Base-by-base conservation (phyloP, 1,140 invertebrate genomes). In the Chelonus insularis region DNA sequence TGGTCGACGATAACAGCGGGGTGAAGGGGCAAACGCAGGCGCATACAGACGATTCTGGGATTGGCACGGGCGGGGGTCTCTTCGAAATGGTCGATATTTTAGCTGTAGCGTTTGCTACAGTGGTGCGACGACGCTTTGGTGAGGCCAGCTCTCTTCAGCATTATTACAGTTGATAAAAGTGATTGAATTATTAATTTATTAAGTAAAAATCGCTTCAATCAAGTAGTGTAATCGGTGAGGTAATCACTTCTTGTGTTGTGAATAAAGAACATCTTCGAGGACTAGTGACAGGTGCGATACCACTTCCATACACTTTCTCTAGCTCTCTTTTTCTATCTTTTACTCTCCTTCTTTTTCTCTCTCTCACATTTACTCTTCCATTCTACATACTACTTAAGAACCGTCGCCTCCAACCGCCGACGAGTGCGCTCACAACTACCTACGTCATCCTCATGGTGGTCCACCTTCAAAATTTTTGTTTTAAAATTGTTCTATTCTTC, bases 41-140 rank as follows among this genome's bases (percentile, higher is more conserved):
- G 75, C 71, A 64, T 29, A 54, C 32, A 29, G 21, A 29, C 52
- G 12, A 23, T 20, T 57, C 61, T 52, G 64, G 54, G 25, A 54
- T 60, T 50, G 60, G 60, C 57, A 65, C 68, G 69, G 70, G 69
- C 68, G 68, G 68, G 71, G 69, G 72, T 73, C 63, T 57, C 68
- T 60, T 63, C 52, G 68, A 72, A 74, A 77, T 75, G 72, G 74
- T 79, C 77, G 77, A 78, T 79, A 79, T 76, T 73, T 68, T 70
- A 73, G 71, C 69, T 73, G 73, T 77, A 76, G 69, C 65, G 69
- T 65, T 52, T 57, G 68, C 66, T 71, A 77, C 69, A 69, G 72
- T 76, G 73, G 72, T 71, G 72, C 72, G 74, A 76, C 59, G 73
- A 66, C 67, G 66, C 71, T 61, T 61, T 68, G 57, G 63, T 65